Evolutionary conservation across 2,113 vertebrate genomes (phyloP).

Genomic region (Asarcornis scutulata): DNA sequence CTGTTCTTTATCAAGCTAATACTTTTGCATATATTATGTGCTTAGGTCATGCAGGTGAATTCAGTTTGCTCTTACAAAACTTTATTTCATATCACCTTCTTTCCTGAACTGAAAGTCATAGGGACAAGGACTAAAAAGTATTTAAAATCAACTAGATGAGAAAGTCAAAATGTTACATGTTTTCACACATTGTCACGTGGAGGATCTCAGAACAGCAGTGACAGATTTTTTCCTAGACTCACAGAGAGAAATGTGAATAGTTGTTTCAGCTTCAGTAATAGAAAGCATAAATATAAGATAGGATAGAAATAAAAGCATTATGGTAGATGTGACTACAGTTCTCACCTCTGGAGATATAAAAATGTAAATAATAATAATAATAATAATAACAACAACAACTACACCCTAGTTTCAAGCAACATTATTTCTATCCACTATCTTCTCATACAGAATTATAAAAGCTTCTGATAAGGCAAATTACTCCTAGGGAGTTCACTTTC

Average conservation of each 20-base stretch:
- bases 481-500: constrained; percentile 72
- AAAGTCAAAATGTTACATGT: background rate
- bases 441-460: constrained; percentile 45
- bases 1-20: background rate
- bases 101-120: background rate
- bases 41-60: background rate
- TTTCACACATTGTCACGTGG: background rate
- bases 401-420: background rate
- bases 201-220: background rate
- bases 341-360: background rate
- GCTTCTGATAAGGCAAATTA: constrained; percentile 64
- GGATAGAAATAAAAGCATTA: background rate
- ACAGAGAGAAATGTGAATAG: background rate
- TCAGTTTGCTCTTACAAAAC: background rate
- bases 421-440: constrained; percentile 38
- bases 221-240: background rate
- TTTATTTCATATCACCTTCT: background rate
- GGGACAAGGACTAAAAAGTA: accelerated
- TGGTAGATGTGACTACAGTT: background rate
- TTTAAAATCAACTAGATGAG: background rate
- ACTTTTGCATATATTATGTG: background rate
- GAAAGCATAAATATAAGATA: background rate
- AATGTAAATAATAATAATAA: background rate
- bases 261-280: background rate
- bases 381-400: background rate